These are phyloP conservation scores for Cabera pusaria DNA, from an alignment of 2,888 invertebrate species.

Conservation along the genomic window DNA sequence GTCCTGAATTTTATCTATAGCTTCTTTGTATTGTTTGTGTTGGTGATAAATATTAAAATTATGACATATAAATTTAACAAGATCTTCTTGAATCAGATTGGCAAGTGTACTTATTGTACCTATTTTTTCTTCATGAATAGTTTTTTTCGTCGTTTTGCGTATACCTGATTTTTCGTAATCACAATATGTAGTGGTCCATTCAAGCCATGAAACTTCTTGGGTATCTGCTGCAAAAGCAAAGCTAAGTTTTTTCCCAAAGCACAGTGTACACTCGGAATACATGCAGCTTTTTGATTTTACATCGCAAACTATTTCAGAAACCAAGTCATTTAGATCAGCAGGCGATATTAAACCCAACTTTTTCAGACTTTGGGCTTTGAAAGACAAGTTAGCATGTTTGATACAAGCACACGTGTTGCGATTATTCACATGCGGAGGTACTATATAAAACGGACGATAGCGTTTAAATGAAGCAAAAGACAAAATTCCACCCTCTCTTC, in stretches of 20 bases:
- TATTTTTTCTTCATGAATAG: background rate
- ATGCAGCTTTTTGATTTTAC: conserved; percentile 6
- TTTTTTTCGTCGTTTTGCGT: conserved; percentile 1
- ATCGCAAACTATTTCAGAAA: conserved; percentile 2
- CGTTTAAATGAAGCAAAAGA: too few species aligned
- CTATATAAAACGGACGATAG: too few species aligned
- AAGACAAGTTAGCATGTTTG: too few species aligned
- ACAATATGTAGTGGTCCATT: background rate
- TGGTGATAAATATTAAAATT: conserved; percentile 13
- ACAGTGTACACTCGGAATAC: conserved; percentile 1
- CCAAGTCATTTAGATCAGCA: background rate
- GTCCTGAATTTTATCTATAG: background rate
- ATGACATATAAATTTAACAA: conserved; percentile 11
- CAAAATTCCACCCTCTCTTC: too few species aligned
- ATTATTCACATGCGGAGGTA: too few species aligned
- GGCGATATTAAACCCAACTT: background rate
- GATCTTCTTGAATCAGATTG: conserved; percentile 8
- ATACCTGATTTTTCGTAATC: background rate
- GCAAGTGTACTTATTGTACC: background rate
- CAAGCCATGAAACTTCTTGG: background rate
- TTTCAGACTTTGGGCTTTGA: background rate
- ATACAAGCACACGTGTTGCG: too few species aligned
- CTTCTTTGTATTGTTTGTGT: conserved; percentile 11
- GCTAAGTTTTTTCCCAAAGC: background rate
- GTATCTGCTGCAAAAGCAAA: background rate